These are phyloP conservation scores for Sciurus niger DNA, from an alignment of 2,113 vertebrate genomes.

Conservation along the genomic window DNA sequence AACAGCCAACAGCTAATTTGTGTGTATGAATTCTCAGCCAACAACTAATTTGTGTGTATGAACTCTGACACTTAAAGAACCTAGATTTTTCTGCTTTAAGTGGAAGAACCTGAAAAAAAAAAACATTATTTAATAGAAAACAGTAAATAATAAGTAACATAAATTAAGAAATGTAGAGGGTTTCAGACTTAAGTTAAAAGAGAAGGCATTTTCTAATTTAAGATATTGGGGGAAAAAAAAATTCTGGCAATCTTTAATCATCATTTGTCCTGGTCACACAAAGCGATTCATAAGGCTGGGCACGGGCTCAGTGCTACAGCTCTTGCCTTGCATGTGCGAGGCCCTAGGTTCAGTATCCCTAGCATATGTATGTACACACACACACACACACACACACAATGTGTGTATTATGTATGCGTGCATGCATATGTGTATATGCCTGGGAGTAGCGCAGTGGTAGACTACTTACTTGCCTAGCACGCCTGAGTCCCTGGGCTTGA, in stretches of 20 bases:
- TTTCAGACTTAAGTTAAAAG: not conserved
- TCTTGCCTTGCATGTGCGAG: too few species aligned
- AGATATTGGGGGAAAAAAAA: not conserved
- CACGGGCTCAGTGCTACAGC: too few species aligned
- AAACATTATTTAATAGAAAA: not conserved
- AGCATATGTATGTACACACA: fast-evolving
- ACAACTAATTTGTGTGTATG: not conserved
- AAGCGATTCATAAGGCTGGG: conserved; percentile 19
- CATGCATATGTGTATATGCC: too few species aligned
- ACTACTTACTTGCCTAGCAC: not conserved
- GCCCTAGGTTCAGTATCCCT: not conserved
- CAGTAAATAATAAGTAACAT: not conserved
- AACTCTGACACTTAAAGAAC: not conserved
- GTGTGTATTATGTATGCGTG: too few species aligned
- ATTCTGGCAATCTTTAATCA: not conserved
- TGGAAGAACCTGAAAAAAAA: not conserved
- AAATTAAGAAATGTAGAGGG: not conserved
- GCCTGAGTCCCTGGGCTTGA: not conserved
- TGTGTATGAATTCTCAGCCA: not conserved
- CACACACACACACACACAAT: too few species aligned
- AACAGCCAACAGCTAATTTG: not conserved
- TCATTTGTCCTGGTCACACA: conserved; percentile 17
- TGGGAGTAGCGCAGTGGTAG: not conserved
- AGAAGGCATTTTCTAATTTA: conserved; percentile 26
- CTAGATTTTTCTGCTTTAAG: not conserved